Conservation (phyloP, 2,888 invertebrate species). For the Heliconius sara region DNA sequence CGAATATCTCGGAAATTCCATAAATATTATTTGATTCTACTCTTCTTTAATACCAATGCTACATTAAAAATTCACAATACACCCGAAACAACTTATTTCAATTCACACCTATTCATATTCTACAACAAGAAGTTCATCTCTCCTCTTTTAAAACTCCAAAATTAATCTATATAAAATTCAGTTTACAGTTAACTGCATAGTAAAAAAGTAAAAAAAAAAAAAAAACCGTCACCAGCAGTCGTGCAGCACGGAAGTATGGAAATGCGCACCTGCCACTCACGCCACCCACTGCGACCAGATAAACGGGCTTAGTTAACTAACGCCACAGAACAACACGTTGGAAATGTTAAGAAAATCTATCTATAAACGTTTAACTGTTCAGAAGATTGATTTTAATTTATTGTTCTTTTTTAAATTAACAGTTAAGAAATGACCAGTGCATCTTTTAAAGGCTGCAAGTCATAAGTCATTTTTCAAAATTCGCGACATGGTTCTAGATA, state of each 20-base stretch:
- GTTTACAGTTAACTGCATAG: neutral
- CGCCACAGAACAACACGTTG: slow-evolving; percentile 43
- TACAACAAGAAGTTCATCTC: neutral
- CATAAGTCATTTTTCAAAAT: no score
- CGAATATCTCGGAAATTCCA: neutral
- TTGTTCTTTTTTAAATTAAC: neutral
- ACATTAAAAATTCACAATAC: neutral
- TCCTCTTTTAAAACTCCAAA: neutral
- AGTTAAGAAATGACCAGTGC: no score
- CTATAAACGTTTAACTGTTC: neutral
- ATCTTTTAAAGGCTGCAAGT: no score
- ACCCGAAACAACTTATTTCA: neutral
- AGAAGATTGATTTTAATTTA: neutral
- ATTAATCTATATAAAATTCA: neutral
- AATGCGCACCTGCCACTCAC: slow-evolving; percentile 58
- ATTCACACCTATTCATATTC: no score
- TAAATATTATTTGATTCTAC: neutral
- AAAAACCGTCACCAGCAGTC: slow-evolving; percentile 40
- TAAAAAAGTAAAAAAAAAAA: slow-evolving; percentile 36
- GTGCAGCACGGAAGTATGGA: slow-evolving; percentile 55
- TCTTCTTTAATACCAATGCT: no score
- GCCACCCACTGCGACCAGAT: slow-evolving; percentile 59
- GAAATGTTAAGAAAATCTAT: slow-evolving; percentile 2
- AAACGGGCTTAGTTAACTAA: slow-evolving; percentile 56
- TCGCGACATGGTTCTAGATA: no score